Conservation (phyloP, 2,888 invertebrate species). For the Nephrocerus scutellatus region DNA sequence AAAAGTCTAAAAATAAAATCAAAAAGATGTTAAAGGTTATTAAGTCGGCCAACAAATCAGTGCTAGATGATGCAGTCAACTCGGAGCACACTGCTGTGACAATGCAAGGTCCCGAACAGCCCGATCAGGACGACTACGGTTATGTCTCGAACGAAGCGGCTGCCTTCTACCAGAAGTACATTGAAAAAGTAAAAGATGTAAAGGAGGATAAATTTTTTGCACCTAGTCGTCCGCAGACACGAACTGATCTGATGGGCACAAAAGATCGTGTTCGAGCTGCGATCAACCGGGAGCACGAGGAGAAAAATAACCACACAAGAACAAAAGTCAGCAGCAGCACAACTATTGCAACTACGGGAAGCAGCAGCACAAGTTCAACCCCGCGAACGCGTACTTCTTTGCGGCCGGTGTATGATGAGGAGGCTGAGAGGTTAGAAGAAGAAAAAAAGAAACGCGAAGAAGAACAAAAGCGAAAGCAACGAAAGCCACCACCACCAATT, state of each 20-base stretch:
- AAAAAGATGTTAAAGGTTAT: conserved; percentile 76
- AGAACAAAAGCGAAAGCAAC: conserved; percentile 51
- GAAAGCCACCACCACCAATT: conserved; percentile 58
- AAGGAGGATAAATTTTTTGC: conserved; percentile 64
- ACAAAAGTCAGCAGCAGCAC: conserved; percentile 18
- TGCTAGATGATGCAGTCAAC: conserved; percentile 73
- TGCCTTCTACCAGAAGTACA: conserved; percentile 74
- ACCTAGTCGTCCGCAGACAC: conserved; percentile 44
- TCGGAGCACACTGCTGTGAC: conserved; percentile 69
- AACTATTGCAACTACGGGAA: conserved; percentile 4
- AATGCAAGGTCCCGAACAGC: conserved; percentile 65
- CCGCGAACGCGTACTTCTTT: conserved; percentile 17
- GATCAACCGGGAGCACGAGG: conserved; percentile 61
- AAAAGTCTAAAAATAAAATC: conserved; percentile 66
- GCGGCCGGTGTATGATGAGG: conserved; percentile 42
- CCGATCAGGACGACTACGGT: conserved; percentile 87
- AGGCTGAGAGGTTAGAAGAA: conserved; percentile 33
- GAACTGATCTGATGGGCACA: conserved; percentile 50
- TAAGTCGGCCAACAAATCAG: conserved; percentile 83
- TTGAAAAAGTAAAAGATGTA: conserved; percentile 63
- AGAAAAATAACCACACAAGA: conserved; percentile 56
- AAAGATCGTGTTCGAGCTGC: conserved; percentile 73
- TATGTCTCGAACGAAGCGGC: conserved; percentile 79
- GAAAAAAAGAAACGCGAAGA: conserved; percentile 40
- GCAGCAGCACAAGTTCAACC: conserved; percentile 37